Evolutionary conservation across 2,888 invertebrate genomes (phyloP), one percentile per base, ranked within the genome.

Genomic region (Nymphalis urticae): DNA sequence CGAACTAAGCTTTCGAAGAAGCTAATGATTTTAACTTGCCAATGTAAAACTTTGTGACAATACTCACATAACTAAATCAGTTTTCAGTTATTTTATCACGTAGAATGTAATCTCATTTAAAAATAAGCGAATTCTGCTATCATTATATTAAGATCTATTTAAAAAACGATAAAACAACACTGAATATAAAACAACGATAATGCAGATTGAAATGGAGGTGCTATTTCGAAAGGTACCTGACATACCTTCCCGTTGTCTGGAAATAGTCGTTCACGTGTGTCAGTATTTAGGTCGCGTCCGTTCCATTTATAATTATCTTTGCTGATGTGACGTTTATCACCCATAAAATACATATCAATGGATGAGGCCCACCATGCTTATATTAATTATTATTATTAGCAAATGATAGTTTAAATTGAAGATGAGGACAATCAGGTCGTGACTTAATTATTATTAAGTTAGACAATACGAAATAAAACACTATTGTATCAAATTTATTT

Each of bases 271-370:
- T 82, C 85, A 85, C 85, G 83, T 87, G 83, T 83, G 79, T 76
- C 76, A 77, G 86, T 82, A 91, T 91, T 86, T 87, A 81, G 90
- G 91, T 89, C 90, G 87, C 80, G 83, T 83, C 82, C 82, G 81
- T 75, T 77, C 81, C 80, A 81, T 85, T 84, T 88, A 88, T 87
- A 89, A 87, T 87, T 89, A 89, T 89, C 84, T 85, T 83, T 81
- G 81, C 79, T 80, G 84, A 85, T 85, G 83, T 81, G 80, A 81
- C 85, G 82, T 82, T 87, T 83, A 83, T 81, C 83, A 83, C 80
- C 68, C 68, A 75, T 75, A 74, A 76, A 76, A 70, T 56, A 54
- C 66, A 66, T 74, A 72, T 62, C 47, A 59, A 71, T 68, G 71
- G 69, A 71, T 69, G 74, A 71, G 71, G 62, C 62, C 27, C 61